These are phyloP conservation scores for Drosophila mercatorum DNA, from an alignment of 2,888 invertebrate species.

Conservation along the genomic window DNA sequence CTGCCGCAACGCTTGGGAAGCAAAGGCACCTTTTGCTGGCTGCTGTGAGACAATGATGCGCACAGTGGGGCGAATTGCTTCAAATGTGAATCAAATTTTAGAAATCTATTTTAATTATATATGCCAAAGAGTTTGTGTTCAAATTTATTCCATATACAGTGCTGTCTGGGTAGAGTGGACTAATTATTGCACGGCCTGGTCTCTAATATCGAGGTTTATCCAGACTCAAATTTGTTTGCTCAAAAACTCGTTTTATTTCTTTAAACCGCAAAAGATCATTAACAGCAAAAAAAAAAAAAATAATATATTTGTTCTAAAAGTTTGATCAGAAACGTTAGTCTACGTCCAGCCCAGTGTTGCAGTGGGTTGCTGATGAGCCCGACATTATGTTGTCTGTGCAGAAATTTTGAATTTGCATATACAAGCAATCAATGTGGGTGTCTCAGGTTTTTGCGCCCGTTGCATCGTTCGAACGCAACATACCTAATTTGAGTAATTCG, in stretches of 20 bases:
- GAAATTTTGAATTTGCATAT: constrained; percentile 50
- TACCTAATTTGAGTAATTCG: constrained; percentile 67
- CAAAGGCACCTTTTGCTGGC: not conserved
- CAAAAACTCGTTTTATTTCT: too few species aligned
- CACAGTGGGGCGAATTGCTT: not conserved
- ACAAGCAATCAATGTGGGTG: constrained; percentile 10
- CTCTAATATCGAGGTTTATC: too few species aligned
- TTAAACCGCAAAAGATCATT: too few species aligned
- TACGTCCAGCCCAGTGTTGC: constrained; percentile 3
- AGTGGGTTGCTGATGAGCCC: constrained; percentile 24
- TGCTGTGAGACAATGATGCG: not conserved
- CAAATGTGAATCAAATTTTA: not conserved
- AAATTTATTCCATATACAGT: too few species aligned
- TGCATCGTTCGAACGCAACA: constrained; percentile 24
- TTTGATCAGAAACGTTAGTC: too few species aligned
- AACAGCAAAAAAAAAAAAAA: too few species aligned
- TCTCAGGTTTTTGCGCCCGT: constrained; percentile 23
- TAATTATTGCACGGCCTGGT: too few species aligned
- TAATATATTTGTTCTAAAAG: too few species aligned
- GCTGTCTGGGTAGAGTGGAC: too few species aligned
- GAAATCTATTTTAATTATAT: not conserved
- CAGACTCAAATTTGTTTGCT: too few species aligned
- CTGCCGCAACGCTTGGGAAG: not conserved
- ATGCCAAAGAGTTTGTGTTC: too few species aligned
- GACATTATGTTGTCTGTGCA: constrained; percentile 33